These are phyloP conservation scores for Pelvicachromis taeniatus DNA, from an alignment of 2,113 vertebrate genomes.

Conservation along the genomic window DNA sequence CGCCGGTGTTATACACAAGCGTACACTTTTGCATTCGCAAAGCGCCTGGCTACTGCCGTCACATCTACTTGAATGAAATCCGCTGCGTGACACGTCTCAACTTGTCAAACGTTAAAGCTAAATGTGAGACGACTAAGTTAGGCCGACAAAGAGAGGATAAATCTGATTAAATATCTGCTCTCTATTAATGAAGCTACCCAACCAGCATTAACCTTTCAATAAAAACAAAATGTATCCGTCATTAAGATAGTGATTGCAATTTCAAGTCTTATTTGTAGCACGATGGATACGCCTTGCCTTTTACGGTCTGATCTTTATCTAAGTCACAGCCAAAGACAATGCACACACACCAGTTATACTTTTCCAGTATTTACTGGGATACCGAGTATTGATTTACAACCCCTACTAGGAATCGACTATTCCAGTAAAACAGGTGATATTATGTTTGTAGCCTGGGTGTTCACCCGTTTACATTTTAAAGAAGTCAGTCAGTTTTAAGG, in stretches of 20 bases:
- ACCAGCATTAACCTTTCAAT: neutral
- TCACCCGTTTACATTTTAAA: neutral
- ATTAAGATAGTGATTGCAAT: neutral
- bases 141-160: neutral
- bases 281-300: neutral
- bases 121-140: neutral
- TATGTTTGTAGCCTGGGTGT: fast-evolving
- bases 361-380: neutral
- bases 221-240: neutral
- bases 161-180: neutral
- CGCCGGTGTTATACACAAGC: neutral
- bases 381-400: neutral
- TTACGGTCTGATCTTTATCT: neutral
- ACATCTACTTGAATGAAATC: constrained; percentile 37
- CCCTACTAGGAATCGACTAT: neutral
- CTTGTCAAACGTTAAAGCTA: neutral
- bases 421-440: neutral
- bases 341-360: neutral
- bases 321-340: neutral
- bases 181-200: neutral
- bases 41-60: neutral
- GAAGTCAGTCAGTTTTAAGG: neutral
- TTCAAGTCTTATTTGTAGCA: neutral
- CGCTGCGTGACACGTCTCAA: neutral
- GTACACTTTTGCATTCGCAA: neutral